phyloP scores from a whole-genome alignment of 2,797 vertebrate species.

The Gephyroberyx darwinii region DNA sequence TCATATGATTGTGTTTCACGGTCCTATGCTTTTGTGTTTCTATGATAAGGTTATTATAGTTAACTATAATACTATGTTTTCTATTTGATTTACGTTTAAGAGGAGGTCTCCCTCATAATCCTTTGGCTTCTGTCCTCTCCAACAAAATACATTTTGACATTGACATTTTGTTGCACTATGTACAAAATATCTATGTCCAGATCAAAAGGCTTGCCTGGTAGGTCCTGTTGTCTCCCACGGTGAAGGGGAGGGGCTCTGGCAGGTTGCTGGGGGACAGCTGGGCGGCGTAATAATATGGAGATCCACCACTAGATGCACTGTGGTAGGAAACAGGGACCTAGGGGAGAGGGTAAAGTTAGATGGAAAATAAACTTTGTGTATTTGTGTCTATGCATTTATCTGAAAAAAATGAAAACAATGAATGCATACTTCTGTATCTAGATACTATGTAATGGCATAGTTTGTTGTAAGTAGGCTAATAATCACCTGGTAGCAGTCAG shows the following conservation, averaged over 20 bases:
- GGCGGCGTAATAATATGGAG: slow-evolving; percentile 95
- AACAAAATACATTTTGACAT: neutral
- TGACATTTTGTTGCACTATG: neutral
- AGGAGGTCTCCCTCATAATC: too few species aligned
- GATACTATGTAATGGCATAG: too few species aligned
- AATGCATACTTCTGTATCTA: too few species aligned
- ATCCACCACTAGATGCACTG: slow-evolving; percentile 85
- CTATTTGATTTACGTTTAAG: slow-evolving; percentile 3
- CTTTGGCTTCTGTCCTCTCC: too few species aligned
- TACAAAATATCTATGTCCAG: slow-evolving; percentile 6
- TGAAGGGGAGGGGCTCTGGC: slow-evolving; percentile 92
- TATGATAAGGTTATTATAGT: neutral
- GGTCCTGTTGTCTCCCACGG: slow-evolving; percentile 97
- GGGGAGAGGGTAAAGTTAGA: slow-evolving; percentile 17
- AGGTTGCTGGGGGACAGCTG: slow-evolving; percentile 93
- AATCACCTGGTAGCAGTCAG: slow-evolving; percentile 90
- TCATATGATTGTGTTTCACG: neutral
- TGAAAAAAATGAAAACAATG: neutral
- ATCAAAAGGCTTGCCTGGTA: slow-evolving; percentile 81
- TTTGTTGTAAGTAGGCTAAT: neutral
- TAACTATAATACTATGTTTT: slow-evolving; percentile 10
- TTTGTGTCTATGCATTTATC: neutral
- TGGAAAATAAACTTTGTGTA: neutral
- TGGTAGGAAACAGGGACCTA: slow-evolving; percentile 92
- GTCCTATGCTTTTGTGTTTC: neutral